Conservation (phyloP, 2,113 vertebrate species). For the Illadopsis cleaveri region DNA sequence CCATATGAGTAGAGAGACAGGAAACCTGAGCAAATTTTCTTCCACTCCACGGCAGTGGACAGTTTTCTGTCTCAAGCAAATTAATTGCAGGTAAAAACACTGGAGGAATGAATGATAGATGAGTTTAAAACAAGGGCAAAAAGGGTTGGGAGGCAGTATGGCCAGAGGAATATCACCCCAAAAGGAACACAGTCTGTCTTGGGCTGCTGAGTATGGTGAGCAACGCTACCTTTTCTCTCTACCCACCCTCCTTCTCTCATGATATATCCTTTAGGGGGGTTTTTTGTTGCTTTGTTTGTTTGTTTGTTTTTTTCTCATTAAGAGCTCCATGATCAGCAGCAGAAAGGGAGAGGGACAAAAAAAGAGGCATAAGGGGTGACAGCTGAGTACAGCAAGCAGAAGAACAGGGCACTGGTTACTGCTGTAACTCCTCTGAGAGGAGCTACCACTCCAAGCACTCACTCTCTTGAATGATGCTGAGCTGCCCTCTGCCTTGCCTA, state of each 20-base stretch:
- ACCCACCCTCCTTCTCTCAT: background rate
- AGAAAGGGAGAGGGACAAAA: background rate
- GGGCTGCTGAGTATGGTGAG: background rate
- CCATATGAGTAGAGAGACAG: background rate
- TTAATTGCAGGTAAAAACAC: background rate
- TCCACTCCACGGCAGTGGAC: background rate
- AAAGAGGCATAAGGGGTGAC: background rate
- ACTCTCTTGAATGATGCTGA: background rate
- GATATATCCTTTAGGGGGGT: no score
- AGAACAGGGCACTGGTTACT: background rate
- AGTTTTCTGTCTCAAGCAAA: background rate
- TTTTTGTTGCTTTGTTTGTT: background rate
- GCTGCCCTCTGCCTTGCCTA: background rate
- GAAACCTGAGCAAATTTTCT: background rate
- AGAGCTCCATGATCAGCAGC: background rate
- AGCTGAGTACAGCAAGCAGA: background rate
- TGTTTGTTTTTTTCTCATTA: background rate
- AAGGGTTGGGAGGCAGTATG: background rate
- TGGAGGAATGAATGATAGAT: background rate
- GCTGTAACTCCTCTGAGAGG: accelerated
- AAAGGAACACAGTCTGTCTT: background rate
- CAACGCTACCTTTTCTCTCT: background rate
- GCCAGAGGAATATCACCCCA: background rate
- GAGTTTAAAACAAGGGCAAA: background rate
- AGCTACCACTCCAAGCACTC: background rate